These are phyloP conservation scores for Suricata suricatta DNA, from an alignment of 2,113 vertebrate species.

Conservation along the genomic window DNA sequence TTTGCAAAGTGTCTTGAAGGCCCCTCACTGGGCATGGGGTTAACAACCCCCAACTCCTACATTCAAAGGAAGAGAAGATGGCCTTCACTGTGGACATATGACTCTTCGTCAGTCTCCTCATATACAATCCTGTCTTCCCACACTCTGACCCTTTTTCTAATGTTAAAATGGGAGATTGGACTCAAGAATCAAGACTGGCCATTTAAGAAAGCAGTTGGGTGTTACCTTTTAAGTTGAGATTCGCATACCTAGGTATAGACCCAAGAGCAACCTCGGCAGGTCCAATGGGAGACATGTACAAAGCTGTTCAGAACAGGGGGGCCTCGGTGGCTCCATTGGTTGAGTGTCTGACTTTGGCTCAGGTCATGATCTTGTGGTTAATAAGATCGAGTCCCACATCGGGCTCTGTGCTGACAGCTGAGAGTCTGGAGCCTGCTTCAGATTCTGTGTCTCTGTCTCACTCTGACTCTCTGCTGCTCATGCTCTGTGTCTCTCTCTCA, in stretches of 20 bases:
- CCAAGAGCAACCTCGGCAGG: background rate
- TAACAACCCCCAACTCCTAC: background rate
- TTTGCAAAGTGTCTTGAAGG: background rate
- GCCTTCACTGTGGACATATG: background rate
- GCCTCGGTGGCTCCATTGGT: no score
- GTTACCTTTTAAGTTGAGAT: background rate
- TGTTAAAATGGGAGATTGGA: background rate
- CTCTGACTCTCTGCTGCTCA: no score
- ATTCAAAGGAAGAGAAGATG: background rate
- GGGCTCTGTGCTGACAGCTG: no score
- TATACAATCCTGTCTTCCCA: background rate
- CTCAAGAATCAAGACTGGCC: background rate
- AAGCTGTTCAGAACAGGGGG: background rate
- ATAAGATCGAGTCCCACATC: no score
- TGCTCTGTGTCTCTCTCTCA: no score
- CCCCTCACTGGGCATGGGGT: background rate
- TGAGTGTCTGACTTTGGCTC: no score
- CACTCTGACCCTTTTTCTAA: background rate
- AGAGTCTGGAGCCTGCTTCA: no score
- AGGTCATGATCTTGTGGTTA: no score
- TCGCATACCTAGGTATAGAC: background rate
- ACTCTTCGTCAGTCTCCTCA: background rate
- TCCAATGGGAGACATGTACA: background rate
- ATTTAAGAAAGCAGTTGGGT: constrained; percentile 27
- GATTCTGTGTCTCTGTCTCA: no score